Evolutionary conservation across 2,113 vertebrate species (phyloP).

Genomic region (Toxotes jaculatrix): DNA sequence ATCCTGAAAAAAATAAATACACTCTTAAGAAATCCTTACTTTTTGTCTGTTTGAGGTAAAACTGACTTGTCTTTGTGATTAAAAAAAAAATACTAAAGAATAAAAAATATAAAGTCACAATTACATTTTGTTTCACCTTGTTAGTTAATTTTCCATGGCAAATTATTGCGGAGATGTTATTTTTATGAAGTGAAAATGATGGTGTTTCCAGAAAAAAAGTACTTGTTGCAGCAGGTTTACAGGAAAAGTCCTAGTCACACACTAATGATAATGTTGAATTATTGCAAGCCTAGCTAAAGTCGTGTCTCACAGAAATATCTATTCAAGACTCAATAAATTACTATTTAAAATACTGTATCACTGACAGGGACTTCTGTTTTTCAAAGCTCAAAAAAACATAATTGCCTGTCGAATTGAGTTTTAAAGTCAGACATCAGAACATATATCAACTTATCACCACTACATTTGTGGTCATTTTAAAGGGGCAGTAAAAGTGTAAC

Average conservation of each 20-base stretch:
- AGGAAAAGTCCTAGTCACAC: neutral
- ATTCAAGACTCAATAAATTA: neutral
- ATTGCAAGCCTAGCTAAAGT: neutral
- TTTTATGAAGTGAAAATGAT: neutral
- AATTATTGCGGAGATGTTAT: neutral
- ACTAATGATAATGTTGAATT: slow-evolving; percentile 28
- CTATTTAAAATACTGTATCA: neutral
- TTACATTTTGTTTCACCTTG: neutral
- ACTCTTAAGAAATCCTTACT: too few relatives aligned
- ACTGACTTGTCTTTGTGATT: too few relatives aligned
- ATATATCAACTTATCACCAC: too few relatives aligned
- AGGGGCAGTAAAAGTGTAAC: too few relatives aligned
- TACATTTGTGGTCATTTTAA: too few relatives aligned
- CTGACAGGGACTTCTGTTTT: too few relatives aligned
- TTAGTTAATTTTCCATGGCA: neutral
- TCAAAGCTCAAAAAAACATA: too few relatives aligned
- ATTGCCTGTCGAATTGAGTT: too few relatives aligned
- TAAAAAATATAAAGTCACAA: neutral
- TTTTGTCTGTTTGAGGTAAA: too few relatives aligned
- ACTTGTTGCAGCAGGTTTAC: neutral
- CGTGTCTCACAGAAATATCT: neutral
- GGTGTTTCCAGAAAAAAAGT: too few relatives aligned
- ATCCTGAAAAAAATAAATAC: too few relatives aligned
- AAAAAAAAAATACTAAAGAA: neutral
- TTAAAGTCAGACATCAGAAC: too few relatives aligned